Evolutionary conservation across 2,888 invertebrate genomes (phyloP).

Genomic region (Latheticus oryzae): DNA sequence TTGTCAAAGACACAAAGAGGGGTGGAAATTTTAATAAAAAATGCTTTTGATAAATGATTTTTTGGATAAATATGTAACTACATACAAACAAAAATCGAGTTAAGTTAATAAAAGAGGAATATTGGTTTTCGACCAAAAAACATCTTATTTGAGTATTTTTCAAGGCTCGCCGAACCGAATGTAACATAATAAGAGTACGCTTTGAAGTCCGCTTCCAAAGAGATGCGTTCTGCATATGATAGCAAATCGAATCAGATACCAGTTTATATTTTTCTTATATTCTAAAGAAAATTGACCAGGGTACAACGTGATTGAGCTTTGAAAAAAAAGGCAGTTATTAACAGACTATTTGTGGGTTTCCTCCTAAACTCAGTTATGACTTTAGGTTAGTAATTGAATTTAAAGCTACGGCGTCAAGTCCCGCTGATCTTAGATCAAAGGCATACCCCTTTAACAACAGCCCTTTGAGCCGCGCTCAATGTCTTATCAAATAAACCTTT

Average conservation of each 20-base stretch:
- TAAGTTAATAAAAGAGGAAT: slow-evolving; percentile 50
- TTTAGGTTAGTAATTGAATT: slow-evolving; percentile 51
- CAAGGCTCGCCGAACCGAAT: slow-evolving; percentile 52
- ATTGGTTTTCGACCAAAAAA: slow-evolving; percentile 51
- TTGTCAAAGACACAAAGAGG: slow-evolving; percentile 26
- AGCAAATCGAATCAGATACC: slow-evolving; percentile 63
- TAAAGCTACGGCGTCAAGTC: slow-evolving; percentile 48
- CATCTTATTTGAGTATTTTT: slow-evolving; percentile 54
- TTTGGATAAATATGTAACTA: slow-evolving; percentile 21
- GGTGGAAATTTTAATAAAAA: neutral
- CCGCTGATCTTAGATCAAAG: slow-evolving; percentile 52
- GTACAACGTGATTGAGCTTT: slow-evolving; percentile 46
- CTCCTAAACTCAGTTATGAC: slow-evolving; percentile 39
- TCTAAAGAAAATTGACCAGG: slow-evolving; percentile 57
- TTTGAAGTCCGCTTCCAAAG: slow-evolving; percentile 54
- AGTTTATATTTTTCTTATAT: slow-evolving; percentile 60
- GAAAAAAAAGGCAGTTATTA: too few relatives aligned
- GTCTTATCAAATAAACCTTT: slow-evolving; percentile 45
- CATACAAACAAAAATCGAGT: slow-evolving; percentile 42
- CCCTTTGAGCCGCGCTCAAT: slow-evolving; percentile 47
- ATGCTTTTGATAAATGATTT: neutral
- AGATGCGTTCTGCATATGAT: slow-evolving; percentile 61
- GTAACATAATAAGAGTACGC: slow-evolving; percentile 55
- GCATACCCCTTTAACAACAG: slow-evolving; percentile 40
- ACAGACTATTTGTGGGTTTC: too few relatives aligned